Base-by-base conservation (phyloP, 2,797 vertebrate genomes). In the Gallinago stenura region DNA sequence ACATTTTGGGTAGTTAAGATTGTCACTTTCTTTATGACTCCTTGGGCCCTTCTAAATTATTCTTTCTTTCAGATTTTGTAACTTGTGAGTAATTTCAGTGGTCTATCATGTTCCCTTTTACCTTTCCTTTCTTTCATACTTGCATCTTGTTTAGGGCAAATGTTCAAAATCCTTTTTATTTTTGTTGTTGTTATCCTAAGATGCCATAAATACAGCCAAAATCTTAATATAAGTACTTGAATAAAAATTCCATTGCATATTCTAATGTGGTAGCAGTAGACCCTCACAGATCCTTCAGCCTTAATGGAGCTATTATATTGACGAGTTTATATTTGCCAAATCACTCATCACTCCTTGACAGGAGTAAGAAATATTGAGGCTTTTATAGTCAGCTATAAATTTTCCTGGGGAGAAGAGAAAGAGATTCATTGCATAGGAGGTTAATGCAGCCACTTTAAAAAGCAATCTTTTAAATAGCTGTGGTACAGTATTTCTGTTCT, bases 381-480 rank as follows among this genome's bases (percentile, higher is more conserved):
- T 87, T 95, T 93, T 95, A 39, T 87, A 93, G 69, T 69, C 7
- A 3, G 31, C 70, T 90, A 12, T 92, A 83, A 91, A 88, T 93
- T 91, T 87, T 87, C 72, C 80, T 81, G 72, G 91, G 62, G 73
- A 95, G 37, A 62, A 45, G 31, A 45, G 81, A 83, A 76, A 41
- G 69, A 85, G 78, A 87, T 93, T 83, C 48, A 85, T 95, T 94
- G 76, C 48, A 19, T 15, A 28, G 90, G 72, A 92, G 85, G 77
- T 82, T 93, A 93, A 88, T 76, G 35, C 62, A 83, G 78, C 83
- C 69, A 58, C 41, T 93, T 83, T 56, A 72, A 88, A 93, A 73
- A 75, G 53, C 24, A 78, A 35, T 76, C 53, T 58, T 90, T 95
- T 80, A 72, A 91, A 80, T 86, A 82, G 50, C 69, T 8, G 0